These are phyloP conservation scores for Gryllus longicercus DNA, from an alignment of 2,888 invertebrate genomes.

Conservation along the genomic window DNA sequence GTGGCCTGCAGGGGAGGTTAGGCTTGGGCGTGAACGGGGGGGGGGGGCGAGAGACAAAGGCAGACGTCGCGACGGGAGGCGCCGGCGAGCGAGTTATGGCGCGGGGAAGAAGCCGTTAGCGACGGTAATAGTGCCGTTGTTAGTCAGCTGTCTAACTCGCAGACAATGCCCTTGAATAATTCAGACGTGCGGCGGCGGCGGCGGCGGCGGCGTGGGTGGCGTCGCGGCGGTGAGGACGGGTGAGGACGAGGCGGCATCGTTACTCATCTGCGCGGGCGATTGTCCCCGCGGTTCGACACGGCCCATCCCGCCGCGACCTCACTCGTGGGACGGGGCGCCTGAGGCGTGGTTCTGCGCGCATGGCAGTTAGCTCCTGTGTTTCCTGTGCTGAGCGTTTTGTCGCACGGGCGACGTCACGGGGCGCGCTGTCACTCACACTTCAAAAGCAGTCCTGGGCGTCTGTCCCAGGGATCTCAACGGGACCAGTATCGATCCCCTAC, in stretches of 20 bases:
- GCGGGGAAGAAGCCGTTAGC: not conserved
- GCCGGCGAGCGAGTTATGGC: not conserved
- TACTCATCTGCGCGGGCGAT: not conserved
- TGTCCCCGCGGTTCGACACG: not conserved
- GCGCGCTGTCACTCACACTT: no score
- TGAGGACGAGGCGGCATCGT: not conserved
- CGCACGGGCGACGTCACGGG: no score
- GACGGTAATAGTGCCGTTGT: not conserved
- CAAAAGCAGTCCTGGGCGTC: no score
- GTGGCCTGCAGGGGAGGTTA: not conserved
- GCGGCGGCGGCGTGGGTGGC: not conserved
- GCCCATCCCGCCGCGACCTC: not conserved
- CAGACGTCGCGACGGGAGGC: not conserved
- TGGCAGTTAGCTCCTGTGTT: no score
- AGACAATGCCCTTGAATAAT: not conserved
- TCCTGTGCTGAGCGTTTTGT: no score
- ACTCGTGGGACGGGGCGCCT: no score
- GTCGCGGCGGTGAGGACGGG: not conserved
- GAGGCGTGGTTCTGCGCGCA: no score
- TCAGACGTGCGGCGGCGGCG: not conserved
- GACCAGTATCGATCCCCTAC: no score
- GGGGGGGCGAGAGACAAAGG: not conserved
- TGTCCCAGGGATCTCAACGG: no score
- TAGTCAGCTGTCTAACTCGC: conserved; percentile 17
- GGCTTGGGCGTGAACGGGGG: no score